Evolutionary conservation across 2,888 invertebrate genomes (phyloP).

Genomic region (Epistrophella euchroma): DNA sequence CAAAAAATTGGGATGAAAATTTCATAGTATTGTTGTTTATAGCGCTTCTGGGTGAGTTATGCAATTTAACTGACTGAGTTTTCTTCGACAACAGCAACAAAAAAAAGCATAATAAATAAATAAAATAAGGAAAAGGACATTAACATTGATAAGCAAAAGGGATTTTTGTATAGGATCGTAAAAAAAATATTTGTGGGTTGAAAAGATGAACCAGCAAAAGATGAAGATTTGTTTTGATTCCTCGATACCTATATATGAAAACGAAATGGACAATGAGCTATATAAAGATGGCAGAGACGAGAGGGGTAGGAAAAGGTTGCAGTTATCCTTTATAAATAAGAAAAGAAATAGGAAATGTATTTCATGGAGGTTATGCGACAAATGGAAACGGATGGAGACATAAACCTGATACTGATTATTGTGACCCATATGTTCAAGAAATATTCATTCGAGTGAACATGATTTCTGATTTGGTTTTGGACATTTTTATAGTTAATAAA

Average conservation of each 20-base stretch:
- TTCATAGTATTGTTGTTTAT: constrained; percentile 48
- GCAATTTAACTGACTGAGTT: constrained; percentile 36
- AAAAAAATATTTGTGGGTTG: constrained; percentile 46
- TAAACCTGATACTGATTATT: constrained; percentile 30
- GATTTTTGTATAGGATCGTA: constrained; percentile 43
- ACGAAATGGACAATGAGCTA: not conserved
- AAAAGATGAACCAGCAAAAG: constrained; percentile 60
- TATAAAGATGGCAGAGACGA: too few species aligned
- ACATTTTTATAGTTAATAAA: constrained; percentile 26
- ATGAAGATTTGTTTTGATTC: constrained; percentile 37
- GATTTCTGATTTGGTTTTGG: constrained; percentile 19
- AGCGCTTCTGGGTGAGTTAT: constrained; percentile 42
- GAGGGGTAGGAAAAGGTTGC: not conserved
- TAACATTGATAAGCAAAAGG: constrained; percentile 61
- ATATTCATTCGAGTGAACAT: constrained; percentile 18
- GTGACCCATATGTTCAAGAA: constrained; percentile 20
- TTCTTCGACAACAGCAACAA: constrained; percentile 10
- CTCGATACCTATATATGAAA: not conserved
- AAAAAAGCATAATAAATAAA: constrained; percentile 29
- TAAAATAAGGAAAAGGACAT: constrained; percentile 39
- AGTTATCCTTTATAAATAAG: constrained; percentile 22
- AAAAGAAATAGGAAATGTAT: not conserved
- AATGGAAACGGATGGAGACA: constrained; percentile 24
- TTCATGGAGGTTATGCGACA: constrained; percentile 25
- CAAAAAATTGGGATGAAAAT: constrained; percentile 33